Percentiles rank a stretch among this genome's conserved stretches.
Evolutionary conservation across 2,888 invertebrate genomes (phyloP).

Genomic region (Cheilosia vulpina): DNA sequence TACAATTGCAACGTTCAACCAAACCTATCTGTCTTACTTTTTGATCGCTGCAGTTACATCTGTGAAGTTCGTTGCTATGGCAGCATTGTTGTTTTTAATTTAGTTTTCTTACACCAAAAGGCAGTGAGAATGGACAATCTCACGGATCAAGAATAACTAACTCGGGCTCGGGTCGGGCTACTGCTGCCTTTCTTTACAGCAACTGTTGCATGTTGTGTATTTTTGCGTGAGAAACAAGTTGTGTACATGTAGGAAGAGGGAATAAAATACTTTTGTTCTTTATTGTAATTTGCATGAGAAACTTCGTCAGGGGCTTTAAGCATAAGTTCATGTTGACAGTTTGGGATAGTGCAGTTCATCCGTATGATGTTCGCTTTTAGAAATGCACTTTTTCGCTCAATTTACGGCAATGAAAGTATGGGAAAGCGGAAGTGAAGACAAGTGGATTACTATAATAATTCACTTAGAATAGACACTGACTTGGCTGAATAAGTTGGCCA

Average conservation of each 20-base stretch:
- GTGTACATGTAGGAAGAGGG: neutral
- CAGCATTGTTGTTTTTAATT: slow-evolving; percentile 3
- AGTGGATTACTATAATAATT: too few relatives aligned
- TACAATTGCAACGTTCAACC: too few relatives aligned
- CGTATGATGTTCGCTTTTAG: neutral
- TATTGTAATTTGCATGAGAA: too few relatives aligned
- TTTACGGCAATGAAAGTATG: neutral
- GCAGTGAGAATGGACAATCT: slow-evolving; percentile 37
- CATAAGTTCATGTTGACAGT: too few relatives aligned
- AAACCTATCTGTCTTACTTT: neutral
- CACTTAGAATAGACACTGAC: too few relatives aligned
- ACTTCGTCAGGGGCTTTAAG: too few relatives aligned
- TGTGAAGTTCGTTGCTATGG: slow-evolving; percentile 13
- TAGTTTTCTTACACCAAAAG: neutral
- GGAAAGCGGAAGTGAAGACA: slow-evolving; percentile 8
- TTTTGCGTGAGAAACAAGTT: slow-evolving; percentile 52
- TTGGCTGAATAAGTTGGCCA: too few relatives aligned
- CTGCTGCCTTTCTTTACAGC: slow-evolving; percentile 26
- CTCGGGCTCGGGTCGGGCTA: neutral
- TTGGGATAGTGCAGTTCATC: neutral
- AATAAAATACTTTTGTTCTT: too few relatives aligned
- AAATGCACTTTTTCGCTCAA: slow-evolving; percentile 8
- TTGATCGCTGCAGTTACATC: slow-evolving; percentile 6
- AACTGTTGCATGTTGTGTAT: slow-evolving; percentile 41
- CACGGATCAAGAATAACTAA: slow-evolving; percentile 52